Conservation (phyloP, 2,797 vertebrate species). For the Eulemur rubriventer region DNA sequence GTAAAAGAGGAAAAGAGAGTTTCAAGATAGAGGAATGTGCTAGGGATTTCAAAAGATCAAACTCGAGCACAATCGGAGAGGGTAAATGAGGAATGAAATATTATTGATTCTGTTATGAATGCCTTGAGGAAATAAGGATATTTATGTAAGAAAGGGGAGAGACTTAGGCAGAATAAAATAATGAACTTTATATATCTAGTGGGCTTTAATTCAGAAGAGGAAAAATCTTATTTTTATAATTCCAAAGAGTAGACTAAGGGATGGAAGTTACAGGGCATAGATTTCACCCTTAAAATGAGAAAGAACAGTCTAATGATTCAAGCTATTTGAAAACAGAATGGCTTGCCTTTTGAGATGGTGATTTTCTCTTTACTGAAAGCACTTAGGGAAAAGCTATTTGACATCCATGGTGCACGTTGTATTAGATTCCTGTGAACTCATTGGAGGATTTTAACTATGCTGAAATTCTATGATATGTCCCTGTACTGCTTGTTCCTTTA, state of each 20-base stretch:
- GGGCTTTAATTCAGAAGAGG: not conserved
- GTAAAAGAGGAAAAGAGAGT: not conserved
- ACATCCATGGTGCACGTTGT: not conserved
- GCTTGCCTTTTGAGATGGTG: not conserved
- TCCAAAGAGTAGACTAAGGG: not conserved
- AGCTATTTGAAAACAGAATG: conserved; percentile 44
- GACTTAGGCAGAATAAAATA: not conserved
- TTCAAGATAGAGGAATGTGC: not conserved
- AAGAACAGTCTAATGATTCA: not conserved
- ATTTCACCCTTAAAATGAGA: conserved; percentile 43
- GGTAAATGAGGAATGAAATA: not conserved
- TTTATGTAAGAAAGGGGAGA: not conserved
- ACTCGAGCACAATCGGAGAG: not conserved
- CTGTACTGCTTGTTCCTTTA: not conserved
- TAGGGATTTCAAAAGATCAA: not conserved
- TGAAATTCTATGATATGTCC: not conserved
- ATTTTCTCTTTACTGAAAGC: conserved; percentile 25
- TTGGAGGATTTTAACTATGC: not conserved
- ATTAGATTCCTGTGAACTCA: not conserved
- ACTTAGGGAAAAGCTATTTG: conserved; percentile 5
- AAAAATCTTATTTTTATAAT: not conserved
- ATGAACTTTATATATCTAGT: not conserved
- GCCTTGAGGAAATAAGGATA: not conserved
- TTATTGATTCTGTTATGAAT: not conserved
- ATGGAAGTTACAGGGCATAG: not conserved